These are phyloP conservation scores for Microctonus aethiopoides DNA, from an alignment of 2,888 invertebrate genomes.

Conservation along the genomic window DNA sequence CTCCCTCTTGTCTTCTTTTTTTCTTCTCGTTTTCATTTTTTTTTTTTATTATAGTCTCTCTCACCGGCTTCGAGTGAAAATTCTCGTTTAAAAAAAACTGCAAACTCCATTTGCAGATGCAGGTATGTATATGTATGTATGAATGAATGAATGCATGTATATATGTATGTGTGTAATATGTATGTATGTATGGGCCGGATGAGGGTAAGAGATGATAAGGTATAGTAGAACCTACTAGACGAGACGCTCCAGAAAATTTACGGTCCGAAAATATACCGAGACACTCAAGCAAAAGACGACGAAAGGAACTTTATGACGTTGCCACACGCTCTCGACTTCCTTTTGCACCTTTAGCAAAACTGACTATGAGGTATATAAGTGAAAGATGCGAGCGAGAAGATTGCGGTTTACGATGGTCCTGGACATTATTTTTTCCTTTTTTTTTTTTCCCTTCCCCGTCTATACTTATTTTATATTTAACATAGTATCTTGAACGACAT, in stretches of 20 bases:
- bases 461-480: neutral
- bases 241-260: constrained; percentile 29
- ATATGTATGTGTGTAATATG: neutral
- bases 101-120: constrained; percentile 32
- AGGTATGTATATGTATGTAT: neutral
- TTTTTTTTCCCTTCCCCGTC: neutral
- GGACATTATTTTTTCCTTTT: neutral
- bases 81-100: constrained; percentile 26
- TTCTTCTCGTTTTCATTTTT: constrained; percentile 12
- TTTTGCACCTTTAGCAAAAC: constrained; percentile 6
- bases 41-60: constrained; percentile 12
- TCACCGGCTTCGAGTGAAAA: constrained; percentile 19
- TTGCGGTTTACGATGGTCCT: constrained; percentile 35
- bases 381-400: constrained; percentile 35
- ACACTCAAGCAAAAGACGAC: constrained; percentile 12
- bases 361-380: constrained; percentile 23
- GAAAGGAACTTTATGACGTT: constrained; percentile 24
- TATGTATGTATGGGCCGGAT: neutral
- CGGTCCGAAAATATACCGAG: constrained; percentile 14
- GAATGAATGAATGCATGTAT: too few species aligned
- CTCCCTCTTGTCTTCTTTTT: neutral
- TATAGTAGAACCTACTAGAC: constrained; percentile 10
- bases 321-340: neutral
- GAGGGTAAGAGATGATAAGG: constrained; percentile 19
- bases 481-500: neutral